phyloP scores from a whole-genome alignment of 2,797 vertebrate genomes.

The Ataeniobius toweri region DNA sequence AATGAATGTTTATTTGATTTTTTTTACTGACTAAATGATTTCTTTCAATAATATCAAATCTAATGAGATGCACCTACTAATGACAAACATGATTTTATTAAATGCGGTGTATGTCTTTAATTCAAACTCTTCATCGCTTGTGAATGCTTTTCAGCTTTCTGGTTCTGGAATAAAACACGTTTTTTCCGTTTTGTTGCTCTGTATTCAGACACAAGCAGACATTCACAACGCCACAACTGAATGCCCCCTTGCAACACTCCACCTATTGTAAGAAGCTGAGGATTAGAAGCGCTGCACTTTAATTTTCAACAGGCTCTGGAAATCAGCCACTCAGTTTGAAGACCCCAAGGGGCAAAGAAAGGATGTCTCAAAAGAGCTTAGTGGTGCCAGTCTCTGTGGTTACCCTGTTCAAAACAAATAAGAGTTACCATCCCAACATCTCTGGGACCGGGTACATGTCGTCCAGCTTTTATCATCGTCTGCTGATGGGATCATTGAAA shows the following conservation, averaged over 20 bases:
- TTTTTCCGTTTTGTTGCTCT: neutral
- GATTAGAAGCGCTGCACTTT: slow-evolving; percentile 6
- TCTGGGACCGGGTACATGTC: slow-evolving; percentile 56
- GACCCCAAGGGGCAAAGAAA: slow-evolving; percentile 36
- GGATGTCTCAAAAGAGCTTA: slow-evolving; percentile 58
- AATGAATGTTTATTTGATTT: too few relatives aligned
- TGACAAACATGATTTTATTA: too few relatives aligned
- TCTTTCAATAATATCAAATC: too few relatives aligned
- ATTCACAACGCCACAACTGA: neutral
- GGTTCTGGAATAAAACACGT: neutral
- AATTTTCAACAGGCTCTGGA: slow-evolving; percentile 35
- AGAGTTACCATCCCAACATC: slow-evolving; percentile 78
- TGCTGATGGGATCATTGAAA: slow-evolving; percentile 49
- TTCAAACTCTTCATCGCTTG: neutral
- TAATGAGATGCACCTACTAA: too few relatives aligned
- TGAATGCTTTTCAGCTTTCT: neutral
- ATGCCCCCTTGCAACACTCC: neutral
- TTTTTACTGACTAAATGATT: too few relatives aligned
- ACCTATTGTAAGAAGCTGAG: neutral
- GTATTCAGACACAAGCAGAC: neutral
- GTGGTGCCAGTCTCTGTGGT: slow-evolving; percentile 48
- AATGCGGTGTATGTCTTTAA: too few relatives aligned
- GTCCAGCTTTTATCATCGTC: slow-evolving; percentile 51
- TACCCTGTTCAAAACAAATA: slow-evolving; percentile 67
- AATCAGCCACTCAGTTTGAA: slow-evolving; percentile 31